Percentiles rank a stretch among this genome's conserved stretches.
Evolutionary conservation across 2,797 vertebrate species (phyloP).

Genomic region (Phrynocephalus forsythii): DNA sequence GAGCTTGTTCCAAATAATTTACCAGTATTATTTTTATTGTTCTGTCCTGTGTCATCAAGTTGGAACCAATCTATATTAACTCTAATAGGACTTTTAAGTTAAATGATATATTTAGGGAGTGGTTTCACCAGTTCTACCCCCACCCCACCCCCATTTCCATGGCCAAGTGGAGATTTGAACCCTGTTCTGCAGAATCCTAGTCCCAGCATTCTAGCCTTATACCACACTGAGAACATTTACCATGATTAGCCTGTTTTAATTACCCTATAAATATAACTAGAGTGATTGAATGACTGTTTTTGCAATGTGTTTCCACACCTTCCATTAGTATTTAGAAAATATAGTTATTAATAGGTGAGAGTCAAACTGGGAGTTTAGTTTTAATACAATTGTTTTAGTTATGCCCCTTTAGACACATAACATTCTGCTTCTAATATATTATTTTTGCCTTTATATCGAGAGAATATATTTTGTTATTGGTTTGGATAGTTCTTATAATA

Average conservation of each 20-base stretch:
- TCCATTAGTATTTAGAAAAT: not conserved
- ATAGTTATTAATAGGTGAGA: not conserved
- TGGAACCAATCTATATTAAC: too few relatives aligned
- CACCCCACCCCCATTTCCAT: too few relatives aligned
- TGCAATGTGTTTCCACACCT: not conserved
- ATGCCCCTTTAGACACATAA: not conserved
- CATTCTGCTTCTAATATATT: not conserved
- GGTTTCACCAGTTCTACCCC: too few relatives aligned
- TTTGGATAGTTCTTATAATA: not conserved
- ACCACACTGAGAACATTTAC: too few relatives aligned
- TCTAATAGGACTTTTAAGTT: too few relatives aligned
- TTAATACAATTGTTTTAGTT: not conserved
- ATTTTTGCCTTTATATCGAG: not conserved
- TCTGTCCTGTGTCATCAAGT: too few relatives aligned
- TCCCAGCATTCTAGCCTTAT: too few relatives aligned
- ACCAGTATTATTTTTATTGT: not conserved
- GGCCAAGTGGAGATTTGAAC: too few relatives aligned
- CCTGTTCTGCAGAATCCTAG: too few relatives aligned
- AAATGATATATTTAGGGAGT: too few relatives aligned
- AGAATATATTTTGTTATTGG: not conserved
- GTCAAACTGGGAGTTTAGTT: not conserved
- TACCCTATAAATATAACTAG: not conserved
- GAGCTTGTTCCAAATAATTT: conserved; percentile 5
- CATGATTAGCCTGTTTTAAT: not conserved
- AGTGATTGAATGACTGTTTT: not conserved